Conservation (phyloP, 35 echinoderm and acorn worm species). For the Amphiura filiformis region DNA sequence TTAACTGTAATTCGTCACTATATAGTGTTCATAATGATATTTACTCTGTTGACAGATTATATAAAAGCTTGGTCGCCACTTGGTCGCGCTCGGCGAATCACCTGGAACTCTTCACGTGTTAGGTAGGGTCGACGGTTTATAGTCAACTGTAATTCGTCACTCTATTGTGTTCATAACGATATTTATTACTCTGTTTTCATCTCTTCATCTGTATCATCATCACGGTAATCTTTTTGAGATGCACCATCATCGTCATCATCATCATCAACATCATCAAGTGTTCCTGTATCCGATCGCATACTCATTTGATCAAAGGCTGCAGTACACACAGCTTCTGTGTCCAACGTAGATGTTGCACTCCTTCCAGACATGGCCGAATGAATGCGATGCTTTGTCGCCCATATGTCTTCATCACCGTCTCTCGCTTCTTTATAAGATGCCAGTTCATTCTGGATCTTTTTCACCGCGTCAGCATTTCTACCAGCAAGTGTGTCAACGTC, state of each 20-base stretch:
- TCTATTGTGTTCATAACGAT: too few relatives aligned
- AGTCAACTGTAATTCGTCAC: too few relatives aligned
- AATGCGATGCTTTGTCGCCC: neutral
- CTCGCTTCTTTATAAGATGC: neutral
- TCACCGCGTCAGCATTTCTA: neutral
- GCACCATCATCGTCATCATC: neutral
- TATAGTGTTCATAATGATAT: too few relatives aligned
- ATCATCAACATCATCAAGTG: neutral
- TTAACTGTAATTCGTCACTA: too few relatives aligned
- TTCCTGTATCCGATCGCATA: neutral
- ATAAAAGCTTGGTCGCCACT: too few relatives aligned
- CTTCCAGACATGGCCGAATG: neutral
- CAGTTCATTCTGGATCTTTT: neutral
- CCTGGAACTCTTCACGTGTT: too few relatives aligned
- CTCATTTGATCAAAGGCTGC: neutral
- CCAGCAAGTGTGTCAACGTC: neutral
- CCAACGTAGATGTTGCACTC: neutral
- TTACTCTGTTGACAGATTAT: too few relatives aligned
- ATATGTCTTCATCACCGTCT: neutral
- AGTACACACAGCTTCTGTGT: neutral
- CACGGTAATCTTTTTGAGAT: too few relatives aligned
- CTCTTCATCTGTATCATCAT: too few relatives aligned
- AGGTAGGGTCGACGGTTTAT: too few relatives aligned
- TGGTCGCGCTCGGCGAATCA: too few relatives aligned
- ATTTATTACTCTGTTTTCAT: too few relatives aligned